Base-by-base conservation (phyloP, 2,797 vertebrate genomes). In the Siniperca obscura region DNA sequence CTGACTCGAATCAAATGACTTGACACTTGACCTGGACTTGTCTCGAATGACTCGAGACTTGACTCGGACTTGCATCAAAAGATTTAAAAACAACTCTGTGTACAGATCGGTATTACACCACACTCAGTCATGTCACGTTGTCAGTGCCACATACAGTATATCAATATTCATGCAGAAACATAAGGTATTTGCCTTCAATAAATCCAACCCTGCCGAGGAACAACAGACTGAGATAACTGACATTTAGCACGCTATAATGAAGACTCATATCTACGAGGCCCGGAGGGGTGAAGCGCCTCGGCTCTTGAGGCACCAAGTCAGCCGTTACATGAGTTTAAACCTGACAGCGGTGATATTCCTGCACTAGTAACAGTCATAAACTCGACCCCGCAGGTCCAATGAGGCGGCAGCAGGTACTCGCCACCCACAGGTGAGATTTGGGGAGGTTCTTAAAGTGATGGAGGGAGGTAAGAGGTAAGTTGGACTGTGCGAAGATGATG, bases 341-440 rank as follows among this genome's bases (percentile, higher is more conserved):
- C 61, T 22, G 64, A 66, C 60, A 13, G 44, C 25, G 19, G 61
- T 2, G 21, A 52, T 12, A 1, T 12, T 71, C 34, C 70, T 55
- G 30, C 16, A 11, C 64, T 30, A 5, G 52, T 7, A 57, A 42
- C 17, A 19, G 44, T 2, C 38, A 16, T 64, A 65, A 66, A 77
- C 34, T 1, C n/a, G 0, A 38, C 25, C 34, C 48, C 4, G 17
- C 1, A 42, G 64, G 68, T 13, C 21, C 72, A 57, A 59, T 55
- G 56, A 65, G 66, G 70, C 34, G 14, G 17, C 52, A 34, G 46
- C 66, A 42, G 70, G 21, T 38, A 60, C 25, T 78, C 5, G 19
- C 64, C 46, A 22, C 55, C 42, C 57, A 77, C 75, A 69, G 65
- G n/a, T 53, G 72, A 68, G 56, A 42, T 65, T 59, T 25, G 69